A percentile compares a stretch with the other conserved stretches of the same genome.
Evolutionary conservation across 2,797 vertebrate genomes (phyloP).

Genomic region (Chromobotia macracanthus): DNA sequence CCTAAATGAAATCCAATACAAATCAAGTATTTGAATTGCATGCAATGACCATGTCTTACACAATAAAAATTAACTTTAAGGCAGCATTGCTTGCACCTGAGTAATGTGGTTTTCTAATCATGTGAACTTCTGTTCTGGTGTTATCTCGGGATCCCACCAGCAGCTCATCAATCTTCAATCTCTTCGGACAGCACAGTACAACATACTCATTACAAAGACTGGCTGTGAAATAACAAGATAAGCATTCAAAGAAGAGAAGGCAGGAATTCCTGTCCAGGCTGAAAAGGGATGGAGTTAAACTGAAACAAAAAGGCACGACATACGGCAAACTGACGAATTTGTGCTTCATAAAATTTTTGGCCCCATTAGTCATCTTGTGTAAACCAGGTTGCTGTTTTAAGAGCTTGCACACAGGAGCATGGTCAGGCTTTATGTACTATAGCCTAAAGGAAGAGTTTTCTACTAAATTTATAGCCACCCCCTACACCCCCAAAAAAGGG

Average conservation of each 20-base stretch:
- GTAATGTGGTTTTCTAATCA: slow-evolving; percentile 48
- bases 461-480: background rate
- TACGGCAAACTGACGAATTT: too few species aligned
- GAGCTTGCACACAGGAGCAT: slow-evolving; percentile 24
- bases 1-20: background rate
- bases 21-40: background rate
- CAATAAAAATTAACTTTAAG: too few species aligned
- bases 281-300: slow-evolving; percentile 46
- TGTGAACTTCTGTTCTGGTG: slow-evolving; percentile 36
- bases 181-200: slow-evolving; percentile 43
- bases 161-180: slow-evolving; percentile 43
- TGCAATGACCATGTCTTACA: background rate
- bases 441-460: background rate
- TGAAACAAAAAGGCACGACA: slow-evolving; percentile 38
- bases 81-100: slow-evolving; percentile 30
- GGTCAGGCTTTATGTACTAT: background rate
- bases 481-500: too few species aligned
- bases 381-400: slow-evolving; percentile 67
- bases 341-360: slow-evolving; percentile 62
- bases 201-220: slow-evolving; percentile 47
- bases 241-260: slow-evolving; percentile 61
- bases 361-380: slow-evolving; percentile 63
- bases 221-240: slow-evolving; percentile 64
- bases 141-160: slow-evolving; percentile 29
- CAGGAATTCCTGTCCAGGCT: slow-evolving; percentile 64